phyloP scores from a whole-genome alignment of 2,888 invertebrate species.

The Trisateles emortualis region DNA sequence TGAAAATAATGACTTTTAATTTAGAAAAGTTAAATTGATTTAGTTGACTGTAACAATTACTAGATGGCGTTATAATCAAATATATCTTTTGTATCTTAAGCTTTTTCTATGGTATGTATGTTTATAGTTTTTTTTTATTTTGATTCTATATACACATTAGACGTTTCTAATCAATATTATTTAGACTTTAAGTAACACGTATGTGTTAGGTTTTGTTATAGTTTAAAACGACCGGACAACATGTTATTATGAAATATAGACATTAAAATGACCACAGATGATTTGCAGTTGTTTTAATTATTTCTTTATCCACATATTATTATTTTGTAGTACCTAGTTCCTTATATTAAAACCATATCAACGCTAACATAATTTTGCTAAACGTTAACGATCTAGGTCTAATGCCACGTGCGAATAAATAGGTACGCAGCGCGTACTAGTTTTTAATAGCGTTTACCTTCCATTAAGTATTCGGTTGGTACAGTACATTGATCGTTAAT shows the following conservation, averaged over 20 bases:
- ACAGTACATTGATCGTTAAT: no score
- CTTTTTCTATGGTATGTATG: neutral
- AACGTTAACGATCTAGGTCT: no score
- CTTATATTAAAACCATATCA: no score
- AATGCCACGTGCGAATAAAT: no score
- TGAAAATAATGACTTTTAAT: neutral
- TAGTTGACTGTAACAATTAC: neutral
- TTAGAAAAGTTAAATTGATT: slow-evolving; percentile 1
- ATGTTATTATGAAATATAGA: slow-evolving; percentile 11
- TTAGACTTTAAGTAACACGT: neutral
- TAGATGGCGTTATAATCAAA: slow-evolving; percentile 9
- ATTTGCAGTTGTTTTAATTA: neutral
- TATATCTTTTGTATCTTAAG: neutral
- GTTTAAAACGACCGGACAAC: slow-evolving; percentile 17
- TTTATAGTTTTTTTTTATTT: slow-evolving; percentile 16
- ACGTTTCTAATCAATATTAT: neutral
- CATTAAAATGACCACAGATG: neutral
- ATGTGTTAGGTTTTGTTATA: slow-evolving; percentile 4
- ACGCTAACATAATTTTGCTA: no score
- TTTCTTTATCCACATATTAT: neutral
- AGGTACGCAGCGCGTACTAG: no score
- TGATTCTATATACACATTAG: slow-evolving; percentile 1
- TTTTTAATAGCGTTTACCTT: no score
- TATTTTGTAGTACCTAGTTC: neutral
- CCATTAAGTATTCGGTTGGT: no score